Evolutionary conservation across 2,888 invertebrate genomes (phyloP).

Genomic region (Tenthredo livida): DNA sequence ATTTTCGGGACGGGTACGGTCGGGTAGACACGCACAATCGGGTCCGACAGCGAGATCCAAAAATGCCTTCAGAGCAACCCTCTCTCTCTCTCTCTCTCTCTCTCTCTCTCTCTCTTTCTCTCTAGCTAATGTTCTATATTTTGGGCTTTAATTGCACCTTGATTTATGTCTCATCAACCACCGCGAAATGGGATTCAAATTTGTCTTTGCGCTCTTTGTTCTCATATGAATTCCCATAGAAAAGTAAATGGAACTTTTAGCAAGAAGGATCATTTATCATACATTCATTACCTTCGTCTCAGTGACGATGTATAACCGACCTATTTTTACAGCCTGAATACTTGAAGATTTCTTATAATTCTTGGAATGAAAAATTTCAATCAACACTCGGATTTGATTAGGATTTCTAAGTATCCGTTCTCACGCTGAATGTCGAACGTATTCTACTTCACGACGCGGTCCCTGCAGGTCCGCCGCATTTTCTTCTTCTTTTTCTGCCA

Average conservation of each 20-base stretch:
- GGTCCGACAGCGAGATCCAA: slow-evolving; percentile 17
- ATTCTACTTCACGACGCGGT: background rate
- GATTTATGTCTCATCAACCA: slow-evolving; percentile 25
- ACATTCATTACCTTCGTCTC: background rate
- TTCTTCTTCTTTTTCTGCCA: background rate
- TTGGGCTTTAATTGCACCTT: slow-evolving; percentile 10
- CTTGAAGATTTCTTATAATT: background rate
- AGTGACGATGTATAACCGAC: background rate
- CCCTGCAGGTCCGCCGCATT: background rate
- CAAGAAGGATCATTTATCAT: slow-evolving; percentile 26
- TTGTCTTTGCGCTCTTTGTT: background rate
- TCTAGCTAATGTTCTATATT: slow-evolving; percentile 32
- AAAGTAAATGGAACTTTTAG: background rate
- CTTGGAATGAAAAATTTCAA: background rate
- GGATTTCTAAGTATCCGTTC: background rate
- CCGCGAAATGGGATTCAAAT: slow-evolving; percentile 15
- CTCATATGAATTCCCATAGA: background rate
- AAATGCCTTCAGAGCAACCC: background rate
- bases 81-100: background rate
- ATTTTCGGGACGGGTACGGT: slow-evolving; percentile 44
- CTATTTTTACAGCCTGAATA: background rate
- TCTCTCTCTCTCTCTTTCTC: background rate
- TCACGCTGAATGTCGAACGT: background rate
- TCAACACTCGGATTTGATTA: background rate
- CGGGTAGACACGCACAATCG: slow-evolving; percentile 42